Evolutionary conservation across 2,888 invertebrate species (phyloP).

Genomic region (Chaetogeoica ovagalla): DNA sequence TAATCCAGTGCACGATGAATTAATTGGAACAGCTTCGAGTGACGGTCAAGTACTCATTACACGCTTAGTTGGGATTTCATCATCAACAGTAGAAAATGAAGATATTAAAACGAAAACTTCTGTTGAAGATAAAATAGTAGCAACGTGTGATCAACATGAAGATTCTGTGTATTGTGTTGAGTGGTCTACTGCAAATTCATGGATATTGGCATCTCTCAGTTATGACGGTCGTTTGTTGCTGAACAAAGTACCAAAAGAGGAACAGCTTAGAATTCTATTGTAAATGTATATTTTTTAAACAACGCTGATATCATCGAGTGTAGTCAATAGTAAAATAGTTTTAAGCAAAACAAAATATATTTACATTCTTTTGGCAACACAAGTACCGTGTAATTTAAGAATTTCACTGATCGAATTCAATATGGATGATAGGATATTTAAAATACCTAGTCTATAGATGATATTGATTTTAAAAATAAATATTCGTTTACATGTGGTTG

Average conservation of each 20-base stretch:
- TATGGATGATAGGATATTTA: too few species aligned
- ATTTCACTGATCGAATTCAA: too few species aligned
- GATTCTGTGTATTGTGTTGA: slow-evolving; percentile 97
- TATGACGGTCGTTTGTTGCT: slow-evolving; percentile 95
- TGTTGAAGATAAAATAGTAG: slow-evolving; percentile 83
- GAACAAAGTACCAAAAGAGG: slow-evolving; percentile 88
- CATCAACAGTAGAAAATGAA: slow-evolving; percentile 64
- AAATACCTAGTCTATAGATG: too few species aligned
- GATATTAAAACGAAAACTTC: slow-evolving; percentile 61
- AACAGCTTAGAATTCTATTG: slow-evolving; percentile 86
- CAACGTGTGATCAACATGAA: slow-evolving; percentile 94
- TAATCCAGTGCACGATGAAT: slow-evolving; percentile 95
- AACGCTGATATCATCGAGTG: neutral
- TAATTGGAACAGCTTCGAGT: slow-evolving; percentile 90
- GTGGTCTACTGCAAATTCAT: slow-evolving; percentile 97
- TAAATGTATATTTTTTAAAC: slow-evolving; percentile 5
- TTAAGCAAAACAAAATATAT: neutral
- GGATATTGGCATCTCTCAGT: slow-evolving; percentile 98
- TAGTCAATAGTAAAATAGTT: neutral
- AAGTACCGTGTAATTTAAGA: too few species aligned
- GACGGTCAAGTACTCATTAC: slow-evolving; percentile 90
- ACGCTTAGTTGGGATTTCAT: slow-evolving; percentile 84
- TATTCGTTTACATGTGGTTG: too few species aligned
- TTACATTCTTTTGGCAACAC: too few species aligned
- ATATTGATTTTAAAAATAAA: too few species aligned